Evolutionary conservation across 2,113 vertebrate species (phyloP).

Genomic region (Oenanthe oenanthe): DNA sequence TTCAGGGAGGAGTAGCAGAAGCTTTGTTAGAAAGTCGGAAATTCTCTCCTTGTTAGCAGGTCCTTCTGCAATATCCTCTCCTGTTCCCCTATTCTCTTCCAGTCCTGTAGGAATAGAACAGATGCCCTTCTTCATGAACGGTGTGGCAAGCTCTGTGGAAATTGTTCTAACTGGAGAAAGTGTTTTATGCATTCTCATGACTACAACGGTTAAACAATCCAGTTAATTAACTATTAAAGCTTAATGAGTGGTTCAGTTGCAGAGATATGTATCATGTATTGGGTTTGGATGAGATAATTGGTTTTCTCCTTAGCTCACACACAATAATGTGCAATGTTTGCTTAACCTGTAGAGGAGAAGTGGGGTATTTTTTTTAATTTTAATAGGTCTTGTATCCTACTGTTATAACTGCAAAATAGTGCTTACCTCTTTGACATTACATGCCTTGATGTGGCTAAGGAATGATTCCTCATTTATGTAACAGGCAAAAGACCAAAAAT

Average conservation of each 20-base stretch:
- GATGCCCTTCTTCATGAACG: neutral
- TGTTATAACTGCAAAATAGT: neutral
- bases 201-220: neutral
- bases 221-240: neutral
- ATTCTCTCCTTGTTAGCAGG: neutral
- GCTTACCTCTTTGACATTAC: neutral
- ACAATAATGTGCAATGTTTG: neutral
- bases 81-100: neutral
- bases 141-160: neutral
- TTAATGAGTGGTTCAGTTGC: neutral
- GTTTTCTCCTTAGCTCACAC: neutral
- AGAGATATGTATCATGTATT: neutral
- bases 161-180: neutral
- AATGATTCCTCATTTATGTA: neutral
- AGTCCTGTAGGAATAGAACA: neutral
- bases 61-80: neutral
- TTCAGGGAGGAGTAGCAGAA: neutral
- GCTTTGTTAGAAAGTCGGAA: fast-evolving
- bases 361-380: neutral
- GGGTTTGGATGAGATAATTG: neutral
- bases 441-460: neutral
- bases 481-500: neutral
- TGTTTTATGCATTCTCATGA: neutral
- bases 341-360: neutral
- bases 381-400: neutral